phyloP scores from a whole-genome alignment of 2,797 vertebrate genomes.

The Erpetoichthys calabaricus region DNA sequence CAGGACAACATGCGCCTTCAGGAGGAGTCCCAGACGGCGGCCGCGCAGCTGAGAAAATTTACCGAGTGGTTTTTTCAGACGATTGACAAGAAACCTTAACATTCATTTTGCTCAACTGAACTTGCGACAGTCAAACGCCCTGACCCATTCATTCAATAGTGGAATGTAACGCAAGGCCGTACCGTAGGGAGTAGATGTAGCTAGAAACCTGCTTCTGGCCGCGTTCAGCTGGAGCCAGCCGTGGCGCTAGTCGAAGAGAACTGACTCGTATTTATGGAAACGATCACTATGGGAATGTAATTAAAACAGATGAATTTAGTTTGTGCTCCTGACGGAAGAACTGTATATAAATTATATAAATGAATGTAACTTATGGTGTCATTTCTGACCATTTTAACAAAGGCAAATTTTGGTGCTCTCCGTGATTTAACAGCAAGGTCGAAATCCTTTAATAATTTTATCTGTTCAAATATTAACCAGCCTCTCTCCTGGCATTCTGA shows the following conservation, averaged over 20 bases:
- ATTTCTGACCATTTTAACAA: conserved; percentile 41
- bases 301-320: conserved; percentile 27
- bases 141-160: conserved; percentile 31
- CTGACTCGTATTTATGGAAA: background rate
- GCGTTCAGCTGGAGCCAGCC: conserved; percentile 22
- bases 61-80: conserved; percentile 94
- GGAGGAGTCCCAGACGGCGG: conserved; percentile 83
- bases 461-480: conserved; percentile 23
- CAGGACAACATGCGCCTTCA: conserved; percentile 91
- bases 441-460: conserved; percentile 10
- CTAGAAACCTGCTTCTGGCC: conserved; percentile 26
- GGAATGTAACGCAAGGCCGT: conserved; percentile 40
- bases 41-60: conserved; percentile 90
- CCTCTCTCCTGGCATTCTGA: conserved; percentile 26
- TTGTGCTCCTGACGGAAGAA: conserved; percentile 8
- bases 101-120: conserved; percentile 8
- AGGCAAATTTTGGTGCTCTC: background rate
- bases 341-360: conserved; percentile 10
- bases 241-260: conserved; percentile 14
- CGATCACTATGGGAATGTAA: conserved; percentile 34
- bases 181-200: conserved; percentile 33
- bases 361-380: conserved; percentile 65
- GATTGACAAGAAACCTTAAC: conserved; percentile 78
- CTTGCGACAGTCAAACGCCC: background rate
- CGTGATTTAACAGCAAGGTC: background rate